Evolutionary conservation across 2,113 vertebrate species (phyloP).

Genomic region (Helogale parvula): DNA sequence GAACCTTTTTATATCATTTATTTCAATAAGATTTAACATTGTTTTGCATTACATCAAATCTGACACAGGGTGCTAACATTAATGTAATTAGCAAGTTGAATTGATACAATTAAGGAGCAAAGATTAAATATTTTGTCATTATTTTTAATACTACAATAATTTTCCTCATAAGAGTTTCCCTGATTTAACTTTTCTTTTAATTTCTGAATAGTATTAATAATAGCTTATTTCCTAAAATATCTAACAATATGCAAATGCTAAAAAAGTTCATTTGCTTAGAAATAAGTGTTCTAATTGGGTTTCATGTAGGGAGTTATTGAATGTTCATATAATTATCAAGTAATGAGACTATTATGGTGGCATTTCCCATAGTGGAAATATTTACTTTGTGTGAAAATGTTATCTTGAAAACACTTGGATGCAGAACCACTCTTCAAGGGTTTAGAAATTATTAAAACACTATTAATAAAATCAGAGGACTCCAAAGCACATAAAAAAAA

Average conservation of each 20-base stretch:
- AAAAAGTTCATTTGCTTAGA: slow-evolving; percentile 43
- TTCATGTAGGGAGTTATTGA: slow-evolving; percentile 51
- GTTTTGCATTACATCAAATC: background rate
- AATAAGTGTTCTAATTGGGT: slow-evolving; percentile 49
- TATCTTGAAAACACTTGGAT: slow-evolving; percentile 22
- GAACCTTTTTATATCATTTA: background rate
- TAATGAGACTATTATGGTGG: slow-evolving; percentile 40
- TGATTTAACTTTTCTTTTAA: slow-evolving; percentile 18
- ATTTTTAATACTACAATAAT: slow-evolving; percentile 34
- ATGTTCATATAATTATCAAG: slow-evolving; percentile 59
- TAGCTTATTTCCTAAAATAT: slow-evolving; percentile 41
- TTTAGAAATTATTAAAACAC: slow-evolving; percentile 39
- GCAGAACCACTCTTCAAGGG: background rate
- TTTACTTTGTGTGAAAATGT: slow-evolving; percentile 52
- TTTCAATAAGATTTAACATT: slow-evolving; percentile 1
- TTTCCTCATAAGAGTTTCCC: background rate
- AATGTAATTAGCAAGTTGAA: slow-evolving; percentile 47
- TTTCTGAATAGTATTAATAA: slow-evolving; percentile 58
- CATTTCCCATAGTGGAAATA: slow-evolving; percentile 13
- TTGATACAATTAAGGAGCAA: slow-evolving; percentile 43
- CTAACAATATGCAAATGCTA: slow-evolving; percentile 42
- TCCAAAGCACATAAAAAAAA: background rate
- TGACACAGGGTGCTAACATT: background rate
- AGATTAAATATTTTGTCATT: slow-evolving; percentile 52
- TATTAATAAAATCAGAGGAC: slow-evolving; percentile 22